These are phyloP conservation scores for Orchestia grillus DNA, from an alignment of 1,140 invertebrate genomes.

Conservation along the genomic window DNA sequence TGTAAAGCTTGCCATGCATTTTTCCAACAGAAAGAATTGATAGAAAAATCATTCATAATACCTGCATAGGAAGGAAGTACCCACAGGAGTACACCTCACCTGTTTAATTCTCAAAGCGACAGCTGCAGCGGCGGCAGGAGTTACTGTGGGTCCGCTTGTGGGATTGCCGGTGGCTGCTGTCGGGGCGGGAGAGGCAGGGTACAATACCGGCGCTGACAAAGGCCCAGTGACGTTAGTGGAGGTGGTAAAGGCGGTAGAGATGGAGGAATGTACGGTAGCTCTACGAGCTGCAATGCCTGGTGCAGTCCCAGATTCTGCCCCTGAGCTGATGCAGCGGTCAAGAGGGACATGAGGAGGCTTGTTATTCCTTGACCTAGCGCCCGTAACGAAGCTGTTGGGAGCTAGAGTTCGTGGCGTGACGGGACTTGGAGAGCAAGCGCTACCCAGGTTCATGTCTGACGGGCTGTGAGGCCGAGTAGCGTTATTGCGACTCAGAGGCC, in stretches of 20 bases:
- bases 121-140: conserved; percentile 10
- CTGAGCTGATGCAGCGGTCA: not conserved
- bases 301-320: not conserved
- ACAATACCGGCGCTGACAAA: not conserved
- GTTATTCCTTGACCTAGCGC: not conserved
- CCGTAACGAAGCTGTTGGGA: not conserved
- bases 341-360: not conserved
- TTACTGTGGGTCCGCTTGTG: not conserved
- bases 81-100: not conserved
- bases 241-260: not conserved
- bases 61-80: not conserved
- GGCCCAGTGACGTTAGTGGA: not conserved
- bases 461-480: conserved; percentile 33
- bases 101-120: conserved; percentile 33
- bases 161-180: not conserved
- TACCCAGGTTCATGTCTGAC: not conserved
- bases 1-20: not conserved
- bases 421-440: not conserved
- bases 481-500: not conserved
- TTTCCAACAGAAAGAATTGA: too few relatives aligned
- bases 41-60: too few relatives aligned
- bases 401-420: not conserved
- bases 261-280: conserved; percentile 1
- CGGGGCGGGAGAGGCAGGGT: not conserved
- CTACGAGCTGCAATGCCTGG: not conserved